Evolutionary conservation across 2,888 invertebrate species (phyloP), one percentile per base, ranked within the genome.

Genomic region (Drosophila nr. fundita): DNA sequence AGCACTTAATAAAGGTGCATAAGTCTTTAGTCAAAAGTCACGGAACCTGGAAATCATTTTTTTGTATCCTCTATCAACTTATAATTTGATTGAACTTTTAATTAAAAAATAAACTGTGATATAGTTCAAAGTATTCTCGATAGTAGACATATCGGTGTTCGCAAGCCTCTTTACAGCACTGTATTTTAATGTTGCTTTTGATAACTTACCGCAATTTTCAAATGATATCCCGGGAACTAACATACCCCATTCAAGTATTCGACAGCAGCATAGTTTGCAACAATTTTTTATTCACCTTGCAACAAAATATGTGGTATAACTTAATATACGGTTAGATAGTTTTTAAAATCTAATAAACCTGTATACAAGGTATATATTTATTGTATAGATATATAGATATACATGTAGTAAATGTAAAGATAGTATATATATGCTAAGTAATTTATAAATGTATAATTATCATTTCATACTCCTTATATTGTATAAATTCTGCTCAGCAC

Each of bases 401-500:
- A 70, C 32, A 50, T 55, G 32, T 67, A 38, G 13, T 66, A 60
- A 67, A 21, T 67, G 48, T 61, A 78, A 57, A 73, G 38, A 64
- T 55, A 48, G 24, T 54, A 58, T 55, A 61, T 59, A 30, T 59
- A 30, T 54, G 36, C 7, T 34, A 27, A 38, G 40, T 36, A 45
- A 45, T 49, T 67, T 59, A 48, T n/a, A 52, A 70, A 67, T 73
- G 62, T 67, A 74, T 65, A 78, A 49, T 62, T 60, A 68, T 71
- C 58, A 62, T 76, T 61, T 62, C 40, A 63, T 64, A 45, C 60
- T 27, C 32, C 24, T 21, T 65, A 34, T 27, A 34, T 48, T 58
- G 36, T 66, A 67, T 67, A 67, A 68, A 52, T 74, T 71, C 36
- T 62, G 55, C 60, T 71, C 67, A 71, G 54, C 78, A 79, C 70